Evolutionary conservation across 2,797 vertebrate species (phyloP).

Genomic region (Poeciliopsis paucimaculata): DNA sequence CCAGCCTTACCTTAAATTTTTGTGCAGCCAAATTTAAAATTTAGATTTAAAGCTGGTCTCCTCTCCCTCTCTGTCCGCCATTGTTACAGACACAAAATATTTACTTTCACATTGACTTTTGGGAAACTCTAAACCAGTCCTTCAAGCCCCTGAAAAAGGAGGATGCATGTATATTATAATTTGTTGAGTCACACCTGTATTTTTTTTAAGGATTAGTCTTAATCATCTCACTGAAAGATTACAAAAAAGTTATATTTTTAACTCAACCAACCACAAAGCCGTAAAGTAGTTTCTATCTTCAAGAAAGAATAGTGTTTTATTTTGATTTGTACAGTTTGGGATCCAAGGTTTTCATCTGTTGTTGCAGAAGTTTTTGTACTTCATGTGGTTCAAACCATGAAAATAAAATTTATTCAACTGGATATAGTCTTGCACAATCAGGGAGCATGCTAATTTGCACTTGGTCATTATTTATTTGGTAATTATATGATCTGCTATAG

Average conservation of each 20-base stretch:
- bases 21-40: too few relatives aligned
- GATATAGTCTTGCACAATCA: not conserved
- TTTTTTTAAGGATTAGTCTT: not conserved
- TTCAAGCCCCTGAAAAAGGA: too few relatives aligned
- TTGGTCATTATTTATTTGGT: not conserved
- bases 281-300: not conserved
- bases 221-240: not conserved
- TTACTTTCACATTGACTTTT: too few relatives aligned
- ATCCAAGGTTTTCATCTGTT: not conserved
- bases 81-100: too few relatives aligned
- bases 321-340: not conserved
- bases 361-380: not conserved
- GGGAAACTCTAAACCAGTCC: too few relatives aligned
- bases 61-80: too few relatives aligned
- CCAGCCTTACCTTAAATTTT: too few relatives aligned
- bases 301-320: not conserved
- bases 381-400: not conserved
- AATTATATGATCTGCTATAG: constrained; percentile 3
- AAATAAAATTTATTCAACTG: not conserved
- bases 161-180: not conserved
- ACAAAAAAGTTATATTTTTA: not conserved
- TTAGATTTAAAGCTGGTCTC: too few relatives aligned
- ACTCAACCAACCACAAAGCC: not conserved
- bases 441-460: not conserved
- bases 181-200: not conserved